Evolutionary conservation across 2,113 vertebrate genomes (phyloP).

Genomic region (Cebidichthys violaceus): DNA sequence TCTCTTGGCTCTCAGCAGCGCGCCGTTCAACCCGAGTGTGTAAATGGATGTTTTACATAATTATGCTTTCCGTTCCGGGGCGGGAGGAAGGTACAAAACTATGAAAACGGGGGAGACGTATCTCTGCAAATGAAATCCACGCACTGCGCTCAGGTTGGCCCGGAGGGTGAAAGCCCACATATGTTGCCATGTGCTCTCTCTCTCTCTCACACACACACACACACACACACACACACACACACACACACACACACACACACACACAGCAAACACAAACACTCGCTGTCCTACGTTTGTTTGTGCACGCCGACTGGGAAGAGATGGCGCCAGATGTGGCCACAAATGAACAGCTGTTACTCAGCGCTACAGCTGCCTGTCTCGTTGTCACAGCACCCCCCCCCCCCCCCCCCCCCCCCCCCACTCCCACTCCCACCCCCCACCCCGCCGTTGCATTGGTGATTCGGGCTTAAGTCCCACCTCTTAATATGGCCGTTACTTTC

Average conservation of each 20-base stretch:
- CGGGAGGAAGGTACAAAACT: conserved; percentile 12
- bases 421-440: background rate
- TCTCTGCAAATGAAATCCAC: conserved; percentile 15
- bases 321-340: conserved; percentile 74
- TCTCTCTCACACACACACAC: background rate
- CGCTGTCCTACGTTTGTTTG: conserved; percentile 13
- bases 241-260: background rate
- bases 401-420: background rate
- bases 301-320: conserved; percentile 33
- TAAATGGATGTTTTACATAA: conserved; percentile 67
- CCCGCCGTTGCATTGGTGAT: background rate
- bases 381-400: conserved; percentile 25
- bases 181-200: conserved; percentile 9
- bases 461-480: background rate
- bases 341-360: conserved; percentile 74
- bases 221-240: background rate
- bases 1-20: conserved; percentile 4
- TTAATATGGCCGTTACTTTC: background rate
- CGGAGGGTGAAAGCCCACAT: conserved; percentile 11
- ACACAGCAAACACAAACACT: background rate
- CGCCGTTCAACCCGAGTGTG: conserved; percentile 23
- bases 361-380: conserved; percentile 63
- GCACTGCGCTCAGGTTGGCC: background rate
- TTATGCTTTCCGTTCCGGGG: conserved; percentile 48
- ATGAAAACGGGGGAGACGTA: background rate